Conservation (phyloP, 2,113 vertebrate genomes). For the Burhinus bistriatus region DNA sequence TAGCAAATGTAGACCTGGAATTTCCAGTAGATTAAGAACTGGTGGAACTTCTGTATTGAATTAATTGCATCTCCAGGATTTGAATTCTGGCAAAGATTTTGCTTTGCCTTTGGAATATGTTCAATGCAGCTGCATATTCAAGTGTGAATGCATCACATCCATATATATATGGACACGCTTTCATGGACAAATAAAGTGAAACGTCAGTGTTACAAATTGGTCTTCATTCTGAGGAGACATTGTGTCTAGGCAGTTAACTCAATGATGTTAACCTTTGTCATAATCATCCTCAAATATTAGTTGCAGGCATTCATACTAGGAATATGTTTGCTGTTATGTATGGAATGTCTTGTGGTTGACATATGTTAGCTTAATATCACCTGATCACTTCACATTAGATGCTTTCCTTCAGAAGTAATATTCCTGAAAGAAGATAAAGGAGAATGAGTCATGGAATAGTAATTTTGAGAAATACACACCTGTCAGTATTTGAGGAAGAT, state of each 20-base stretch:
- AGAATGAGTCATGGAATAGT: background rate
- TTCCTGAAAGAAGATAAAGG: background rate
- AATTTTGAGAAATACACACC: slow-evolving; percentile 10
- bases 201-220: background rate
- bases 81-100: background rate
- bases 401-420: background rate
- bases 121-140: background rate
- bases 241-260: background rate
- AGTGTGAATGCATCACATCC: background rate
- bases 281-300: background rate
- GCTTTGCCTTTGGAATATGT: background rate
- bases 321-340: background rate
- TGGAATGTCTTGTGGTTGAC: rapidly evolving
- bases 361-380: background rate
- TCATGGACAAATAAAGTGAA: background rate
- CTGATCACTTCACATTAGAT: background rate
- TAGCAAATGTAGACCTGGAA: background rate
- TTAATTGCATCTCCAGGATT: background rate
- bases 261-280: background rate
- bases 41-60: background rate
- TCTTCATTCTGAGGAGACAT: background rate
- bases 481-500: background rate
- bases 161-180: background rate
- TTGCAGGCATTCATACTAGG: background rate
- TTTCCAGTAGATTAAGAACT: background rate